A percentile compares a stretch with the other conserved stretches of the same genome.
phyloP scores from a whole-genome alignment of 2,797 vertebrate genomes.

The Scyliorhinus canicula region DNA sequence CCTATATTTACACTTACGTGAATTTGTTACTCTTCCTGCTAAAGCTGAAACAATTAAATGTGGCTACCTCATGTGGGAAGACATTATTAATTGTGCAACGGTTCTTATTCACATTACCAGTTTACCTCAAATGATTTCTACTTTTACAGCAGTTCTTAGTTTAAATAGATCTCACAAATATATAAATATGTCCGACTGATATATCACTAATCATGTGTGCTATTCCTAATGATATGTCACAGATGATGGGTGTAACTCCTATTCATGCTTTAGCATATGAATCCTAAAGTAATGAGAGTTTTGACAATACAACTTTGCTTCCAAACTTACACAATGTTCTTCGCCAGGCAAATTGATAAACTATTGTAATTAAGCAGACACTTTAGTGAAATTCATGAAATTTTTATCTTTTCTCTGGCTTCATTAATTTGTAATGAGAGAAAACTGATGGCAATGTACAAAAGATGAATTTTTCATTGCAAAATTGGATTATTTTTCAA shows the following conservation, averaged over 20 bases:
- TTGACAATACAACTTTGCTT: neutral
- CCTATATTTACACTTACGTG: neutral
- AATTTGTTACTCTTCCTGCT: no score
- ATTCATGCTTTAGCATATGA: neutral
- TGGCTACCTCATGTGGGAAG: no score
- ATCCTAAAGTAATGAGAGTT: neutral
- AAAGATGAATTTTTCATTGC: neutral
- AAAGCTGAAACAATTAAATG: neutral
- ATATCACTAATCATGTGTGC: neutral
- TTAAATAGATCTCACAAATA: neutral
- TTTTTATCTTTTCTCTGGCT: conserved; percentile 12
- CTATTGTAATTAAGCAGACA: conserved; percentile 1
- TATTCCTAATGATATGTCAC: neutral
- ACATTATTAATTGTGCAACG: neutral
- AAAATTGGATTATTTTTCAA: neutral
- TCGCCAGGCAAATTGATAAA: neutral
- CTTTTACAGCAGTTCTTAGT: neutral
- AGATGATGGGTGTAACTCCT: neutral
- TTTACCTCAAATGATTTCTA: neutral
- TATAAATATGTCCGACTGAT: neutral
- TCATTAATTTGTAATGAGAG: neutral
- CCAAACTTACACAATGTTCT: neutral
- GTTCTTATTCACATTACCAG: neutral
- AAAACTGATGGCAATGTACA: neutral
- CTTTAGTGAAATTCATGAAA: conserved; percentile 5